Evolutionary conservation across 2,888 invertebrate genomes (phyloP), one percentile per base, ranked within the genome.

Genomic region (Drosophila leonis): DNA sequence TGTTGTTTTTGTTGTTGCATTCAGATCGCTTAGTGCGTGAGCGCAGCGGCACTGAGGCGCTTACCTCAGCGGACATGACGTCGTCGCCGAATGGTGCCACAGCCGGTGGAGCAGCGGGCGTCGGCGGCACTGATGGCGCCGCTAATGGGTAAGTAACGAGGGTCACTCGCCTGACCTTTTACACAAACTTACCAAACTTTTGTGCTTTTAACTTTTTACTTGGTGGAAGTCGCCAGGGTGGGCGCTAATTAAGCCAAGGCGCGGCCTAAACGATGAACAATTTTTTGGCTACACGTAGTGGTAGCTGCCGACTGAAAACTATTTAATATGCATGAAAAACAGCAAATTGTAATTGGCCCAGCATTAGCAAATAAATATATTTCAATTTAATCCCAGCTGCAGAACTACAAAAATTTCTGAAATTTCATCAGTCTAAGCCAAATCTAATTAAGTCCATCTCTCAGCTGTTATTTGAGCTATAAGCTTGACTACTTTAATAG

Each of bases 21-120:
- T 12, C 54, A 93, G 93, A 93, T 78, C 93, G 93, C 27, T 79
- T 92, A 59, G 92, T 93, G 56, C 90, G 92, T 69, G 93, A 92
- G 64, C 83, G 91, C 24, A 93, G 92, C 70, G 93, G 90, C 59
- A 92, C 92, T 8, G 93, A 93, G 65, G 92, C 93, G 35, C 83
- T 93, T 42, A 92, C 92, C n/a, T 92, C 93, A 33, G 92, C 93
- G 37, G 93, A 93, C 77, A 92, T 93, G 92, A 92, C 90, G 31
- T 89, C 87, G 20, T 52, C 76, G 15, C 82, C 91, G 62, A 92
- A 90, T 55, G 87, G 82, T 24, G 72, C 39, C 20, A 37, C 56
- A 44, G 76, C 80, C 63, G 82, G 90, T 3, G 69, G 60, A 4
- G 80, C 85, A 59, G 46, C 46, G 24, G 68, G 20, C 33, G 31